phyloP scores from a whole-genome alignment of 2,888 invertebrate genomes.

The Ophioninae sp. region DNA sequence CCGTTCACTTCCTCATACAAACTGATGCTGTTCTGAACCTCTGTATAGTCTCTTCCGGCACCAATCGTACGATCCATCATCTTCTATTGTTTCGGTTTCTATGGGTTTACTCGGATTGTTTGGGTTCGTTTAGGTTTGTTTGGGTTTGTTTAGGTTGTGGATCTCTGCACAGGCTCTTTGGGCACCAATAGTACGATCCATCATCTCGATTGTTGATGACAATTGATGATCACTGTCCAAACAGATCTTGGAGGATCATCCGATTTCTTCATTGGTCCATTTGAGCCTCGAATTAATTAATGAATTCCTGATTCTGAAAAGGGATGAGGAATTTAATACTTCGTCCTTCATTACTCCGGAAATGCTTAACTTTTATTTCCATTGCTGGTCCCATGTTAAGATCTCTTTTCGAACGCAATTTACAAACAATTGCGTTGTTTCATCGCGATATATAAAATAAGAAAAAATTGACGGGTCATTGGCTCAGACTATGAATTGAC shows the following conservation, averaged over 20 bases:
- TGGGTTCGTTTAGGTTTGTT: too few relatives aligned
- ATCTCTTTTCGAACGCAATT: not conserved
- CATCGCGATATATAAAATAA: not conserved
- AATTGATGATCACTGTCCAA: not conserved
- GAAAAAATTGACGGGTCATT: not conserved
- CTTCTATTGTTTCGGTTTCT: not conserved
- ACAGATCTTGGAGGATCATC: not conserved
- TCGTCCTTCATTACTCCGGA: not conserved
- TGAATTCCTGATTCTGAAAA: not conserved
- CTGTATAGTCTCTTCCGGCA: not conserved
- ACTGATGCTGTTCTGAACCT: slow-evolving; percentile 12
- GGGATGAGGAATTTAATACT: not conserved
- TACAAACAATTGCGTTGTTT: too few relatives aligned
- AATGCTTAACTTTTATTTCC: not conserved
- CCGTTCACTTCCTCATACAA: slow-evolving; percentile 46
- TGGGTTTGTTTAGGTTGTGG: not conserved
- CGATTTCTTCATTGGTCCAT: not conserved
- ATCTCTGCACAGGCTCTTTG: not conserved
- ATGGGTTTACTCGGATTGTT: too few relatives aligned
- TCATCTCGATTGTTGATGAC: not conserved
- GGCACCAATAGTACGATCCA: not conserved
- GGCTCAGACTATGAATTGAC: not conserved
- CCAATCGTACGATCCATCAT: not conserved
- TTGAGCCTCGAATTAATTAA: not conserved
- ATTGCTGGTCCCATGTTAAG: not conserved